Base-by-base conservation (phyloP, 2,797 vertebrate genomes). In the Chaetophractus vellerosus region DNA sequence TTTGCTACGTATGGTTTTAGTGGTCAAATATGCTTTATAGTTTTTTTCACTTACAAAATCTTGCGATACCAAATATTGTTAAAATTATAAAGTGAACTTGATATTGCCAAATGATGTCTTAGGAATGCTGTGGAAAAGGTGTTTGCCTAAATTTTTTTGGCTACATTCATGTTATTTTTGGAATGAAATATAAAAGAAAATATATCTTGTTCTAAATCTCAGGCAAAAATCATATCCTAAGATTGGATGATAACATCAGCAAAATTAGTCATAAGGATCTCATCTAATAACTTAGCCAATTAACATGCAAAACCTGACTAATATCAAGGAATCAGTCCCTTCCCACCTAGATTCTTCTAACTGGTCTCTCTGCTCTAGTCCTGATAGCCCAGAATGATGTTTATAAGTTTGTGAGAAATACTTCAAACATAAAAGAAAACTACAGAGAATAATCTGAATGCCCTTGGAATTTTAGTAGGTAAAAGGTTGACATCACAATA, bases 101-200 rank as follows among this genome's bases (percentile, higher is more conserved):
- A 76, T 52, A 5, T 94, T 95, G 6, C 45, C 36, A 95, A 89
- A 48, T 78, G 48, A 68, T 84, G 12, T 76, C 9, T 84, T 28
- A 74, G 19, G 31, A 75, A 90, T 75, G 38, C 21, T 55, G 26
- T 57, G 26, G 48, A 82, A 88, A 72, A 68, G 59, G 31, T 55
- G 6, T 74, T 38, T 87, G 28, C 41, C 41, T 81, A 79, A 45
- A 69, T 61, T 10, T 21, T 21, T 9, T 85, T 68, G 28, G 2
- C 14, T 84, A 31, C 38, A 50, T 21, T 91, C 87, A 74, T 68
- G 8, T 64, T 90, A 68, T 5, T 66, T 88, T 85, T 23, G 74
- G 36, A 63, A 72, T 38, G 28, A 72, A 78, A 64, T 94, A 21
- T 88, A 69, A 28, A 41, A 78, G 31, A 86, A 80, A 24, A 74